Conservation (phyloP, 1,140 invertebrate species). For the Temnothorax longispinosus region DNA sequence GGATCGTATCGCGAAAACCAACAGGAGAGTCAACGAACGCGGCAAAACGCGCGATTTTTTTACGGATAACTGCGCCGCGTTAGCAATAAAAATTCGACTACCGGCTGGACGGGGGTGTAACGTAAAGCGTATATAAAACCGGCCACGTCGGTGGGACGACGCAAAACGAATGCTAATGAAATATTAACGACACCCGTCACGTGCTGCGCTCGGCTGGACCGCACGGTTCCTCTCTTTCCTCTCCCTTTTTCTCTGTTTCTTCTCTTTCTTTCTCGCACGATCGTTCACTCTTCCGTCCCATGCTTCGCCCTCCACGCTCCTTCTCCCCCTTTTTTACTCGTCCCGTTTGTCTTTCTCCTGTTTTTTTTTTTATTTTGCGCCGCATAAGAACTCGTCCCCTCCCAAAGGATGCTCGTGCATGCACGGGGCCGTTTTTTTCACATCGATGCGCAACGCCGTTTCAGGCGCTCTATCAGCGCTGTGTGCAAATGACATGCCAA, state of each 20-base stretch:
- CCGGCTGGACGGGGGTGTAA: slow-evolving; percentile 17
- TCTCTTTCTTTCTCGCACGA: slow-evolving; percentile 1
- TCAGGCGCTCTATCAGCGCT: not conserved
- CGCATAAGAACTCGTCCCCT: slow-evolving; percentile 38
- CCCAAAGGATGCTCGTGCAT: slow-evolving; percentile 10
- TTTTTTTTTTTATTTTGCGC: slow-evolving; percentile 33
- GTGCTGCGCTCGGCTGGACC: slow-evolving; percentile 72
- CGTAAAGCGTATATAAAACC: slow-evolving; percentile 65
- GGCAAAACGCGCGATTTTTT: slow-evolving; percentile 72
- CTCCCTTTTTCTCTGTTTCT: slow-evolving; percentile 17
- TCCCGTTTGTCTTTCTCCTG: slow-evolving; percentile 19
- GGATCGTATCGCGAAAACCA: slow-evolving; percentile 40
- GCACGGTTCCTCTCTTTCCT: slow-evolving; percentile 28
- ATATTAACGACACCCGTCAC: slow-evolving; percentile 83
- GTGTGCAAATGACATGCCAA: slow-evolving; percentile 56
- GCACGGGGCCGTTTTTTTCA: slow-evolving; percentile 29
- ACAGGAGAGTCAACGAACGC: slow-evolving; percentile 39
- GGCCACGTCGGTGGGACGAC: slow-evolving; percentile 57
- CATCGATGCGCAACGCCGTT: slow-evolving; percentile 25
- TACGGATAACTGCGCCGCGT: slow-evolving; percentile 69
- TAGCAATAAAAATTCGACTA: slow-evolving; percentile 52
- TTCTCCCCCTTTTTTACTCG: slow-evolving; percentile 4
- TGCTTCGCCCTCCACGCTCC: not conserved
- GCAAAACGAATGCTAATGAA: slow-evolving; percentile 82
- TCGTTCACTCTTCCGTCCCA: slow-evolving; percentile 15